Percentiles rank a stretch among this genome's conserved stretches.
phyloP scores from a whole-genome alignment of 35 echinoderm and acorn worm species.

The Ophioderma brevispina region DNA sequence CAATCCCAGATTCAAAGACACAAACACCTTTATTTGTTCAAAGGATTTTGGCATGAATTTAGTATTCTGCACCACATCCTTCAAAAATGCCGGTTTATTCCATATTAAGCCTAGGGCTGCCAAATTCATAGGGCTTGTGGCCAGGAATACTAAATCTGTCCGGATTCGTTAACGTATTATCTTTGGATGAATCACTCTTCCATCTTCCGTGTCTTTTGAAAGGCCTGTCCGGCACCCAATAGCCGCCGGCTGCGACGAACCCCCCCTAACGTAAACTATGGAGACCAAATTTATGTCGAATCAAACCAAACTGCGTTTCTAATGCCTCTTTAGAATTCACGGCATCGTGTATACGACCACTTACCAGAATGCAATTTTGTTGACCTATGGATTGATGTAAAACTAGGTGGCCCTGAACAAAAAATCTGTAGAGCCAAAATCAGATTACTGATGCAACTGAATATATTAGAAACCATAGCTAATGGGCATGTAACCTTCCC shows the following conservation, averaged over 20 bases:
- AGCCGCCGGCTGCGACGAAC: constrained; percentile 18
- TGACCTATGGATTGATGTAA: neutral
- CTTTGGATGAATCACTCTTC: constrained; percentile 19
- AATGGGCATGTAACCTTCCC: neutral
- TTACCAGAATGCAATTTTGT: neutral
- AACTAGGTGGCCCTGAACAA: constrained; percentile 1
- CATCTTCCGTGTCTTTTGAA: constrained; percentile 56
- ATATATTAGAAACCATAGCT: constrained; percentile 21
- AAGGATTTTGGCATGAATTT: no score
- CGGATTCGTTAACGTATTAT: constrained; percentile 20
- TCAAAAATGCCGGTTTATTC: no score
- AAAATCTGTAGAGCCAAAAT: neutral
- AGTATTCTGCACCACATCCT: no score
- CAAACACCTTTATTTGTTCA: neutral
- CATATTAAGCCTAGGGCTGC: no score
- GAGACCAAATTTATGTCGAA: constrained; percentile 1
- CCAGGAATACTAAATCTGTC: no score
- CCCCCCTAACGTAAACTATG: constrained; percentile 45
- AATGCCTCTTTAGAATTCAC: constrained; percentile 36
- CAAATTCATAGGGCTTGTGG: no score
- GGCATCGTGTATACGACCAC: constrained; percentile 49
- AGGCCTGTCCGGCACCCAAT: constrained; percentile 15
- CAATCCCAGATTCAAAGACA: neutral
- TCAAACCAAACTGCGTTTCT: constrained; percentile 4
- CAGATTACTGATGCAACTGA: neutral